Percentiles rank a stretch among this genome's conserved stretches.
phyloP scores from a whole-genome alignment of 2,888 invertebrate species.

The Amphimallon solstitiale region DNA sequence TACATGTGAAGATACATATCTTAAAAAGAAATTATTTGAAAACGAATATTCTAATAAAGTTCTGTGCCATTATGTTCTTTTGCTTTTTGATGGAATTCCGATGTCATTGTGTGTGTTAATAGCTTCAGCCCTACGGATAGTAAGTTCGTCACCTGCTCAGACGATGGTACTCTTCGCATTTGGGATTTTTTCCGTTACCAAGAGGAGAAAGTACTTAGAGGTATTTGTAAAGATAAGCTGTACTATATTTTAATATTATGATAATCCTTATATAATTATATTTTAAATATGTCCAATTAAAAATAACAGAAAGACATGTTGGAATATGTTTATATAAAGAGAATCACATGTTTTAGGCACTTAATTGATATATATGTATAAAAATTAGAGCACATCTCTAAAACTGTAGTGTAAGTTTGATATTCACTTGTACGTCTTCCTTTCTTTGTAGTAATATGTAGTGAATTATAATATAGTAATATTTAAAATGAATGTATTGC shows the following conservation, averaged over 20 bases:
- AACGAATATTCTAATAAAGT: not conserved
- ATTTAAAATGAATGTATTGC: no score
- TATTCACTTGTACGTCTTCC: no score
- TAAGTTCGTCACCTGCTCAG: conserved; percentile 99
- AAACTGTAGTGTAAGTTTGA: not conserved
- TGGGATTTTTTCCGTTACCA: conserved; percentile 98
- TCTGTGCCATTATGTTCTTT: conserved; percentile 40
- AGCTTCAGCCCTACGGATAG: conserved; percentile 99
- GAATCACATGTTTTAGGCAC: not conserved
- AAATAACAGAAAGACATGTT: not conserved
- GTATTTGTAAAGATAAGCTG: conserved; percentile 60
- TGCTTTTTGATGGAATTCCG: conserved; percentile 39
- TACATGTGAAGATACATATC: conserved; percentile 6
- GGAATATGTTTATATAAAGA: conserved; percentile 18
- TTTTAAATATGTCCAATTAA: not conserved
- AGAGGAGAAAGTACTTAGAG: conserved; percentile 93
- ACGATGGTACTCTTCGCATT: conserved; percentile 97
- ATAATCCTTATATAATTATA: not conserved
- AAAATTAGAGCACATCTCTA: not conserved
- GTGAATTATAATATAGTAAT: no score
- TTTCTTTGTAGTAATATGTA: no score
- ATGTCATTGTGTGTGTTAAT: conserved; percentile 51
- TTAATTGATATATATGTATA: no score
- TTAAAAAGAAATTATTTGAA: not conserved
- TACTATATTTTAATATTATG: conserved; percentile 21